Conservation (phyloP, 2,797 vertebrate genomes). For the Sebastes minor region DNA sequence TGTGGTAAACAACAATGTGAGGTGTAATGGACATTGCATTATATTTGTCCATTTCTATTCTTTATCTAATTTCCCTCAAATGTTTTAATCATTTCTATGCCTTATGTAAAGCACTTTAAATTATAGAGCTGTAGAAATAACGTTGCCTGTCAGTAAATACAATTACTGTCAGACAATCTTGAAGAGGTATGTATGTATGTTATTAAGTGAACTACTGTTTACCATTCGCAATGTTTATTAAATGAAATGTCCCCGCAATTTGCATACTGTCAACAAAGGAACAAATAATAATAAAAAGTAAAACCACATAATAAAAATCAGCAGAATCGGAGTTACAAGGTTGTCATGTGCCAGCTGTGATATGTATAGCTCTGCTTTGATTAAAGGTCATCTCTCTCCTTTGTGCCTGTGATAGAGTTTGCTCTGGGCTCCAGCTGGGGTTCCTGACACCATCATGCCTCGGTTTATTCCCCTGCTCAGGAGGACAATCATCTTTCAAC, state of each 20-base stretch:
- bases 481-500: conserved; percentile 59
- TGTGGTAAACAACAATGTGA: neutral
- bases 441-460: conserved; percentile 54
- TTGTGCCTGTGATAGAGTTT: conserved; percentile 15
- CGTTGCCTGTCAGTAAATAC: neutral
- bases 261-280: neutral
- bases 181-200: neutral
- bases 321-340: neutral
- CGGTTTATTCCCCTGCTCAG: conserved; percentile 48
- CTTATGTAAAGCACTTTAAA: neutral
- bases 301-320: neutral
- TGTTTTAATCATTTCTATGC: neutral
- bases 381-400: conserved; percentile 49
- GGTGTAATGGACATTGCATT: neutral
- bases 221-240: neutral
- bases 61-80: neutral
- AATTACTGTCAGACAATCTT: neutral
- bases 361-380: conserved; percentile 24
- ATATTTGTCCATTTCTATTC: neutral
- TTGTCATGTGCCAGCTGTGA: conserved; percentile 16
- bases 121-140: neutral
- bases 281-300: neutral
- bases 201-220: neutral
- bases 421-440: conserved; percentile 40
- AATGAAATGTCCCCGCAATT: neutral